These are phyloP conservation scores for Drosophila rufa DNA, from an alignment of 1,140 invertebrate species.

Conservation along the genomic window DNA sequence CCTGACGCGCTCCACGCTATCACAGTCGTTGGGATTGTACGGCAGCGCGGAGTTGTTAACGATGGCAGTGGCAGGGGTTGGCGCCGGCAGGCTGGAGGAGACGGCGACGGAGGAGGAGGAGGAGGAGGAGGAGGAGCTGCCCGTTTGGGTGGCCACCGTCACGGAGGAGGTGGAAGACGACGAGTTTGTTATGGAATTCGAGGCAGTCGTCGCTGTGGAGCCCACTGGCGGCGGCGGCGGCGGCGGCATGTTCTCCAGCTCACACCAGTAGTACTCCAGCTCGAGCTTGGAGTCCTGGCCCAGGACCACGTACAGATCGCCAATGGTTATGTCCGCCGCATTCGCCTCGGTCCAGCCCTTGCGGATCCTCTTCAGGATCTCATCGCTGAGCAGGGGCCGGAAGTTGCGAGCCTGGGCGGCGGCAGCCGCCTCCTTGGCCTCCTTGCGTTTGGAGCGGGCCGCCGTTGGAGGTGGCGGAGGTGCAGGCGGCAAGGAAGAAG, in stretches of 20 bases:
- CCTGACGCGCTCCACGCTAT: conserved; percentile 75
- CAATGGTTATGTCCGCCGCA: conserved; percentile 92
- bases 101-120: neutral
- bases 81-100: neutral
- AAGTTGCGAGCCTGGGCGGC: conserved; percentile 59
- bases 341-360: conserved; percentile 92
- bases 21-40: conserved; percentile 80
- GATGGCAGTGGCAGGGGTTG: neutral
- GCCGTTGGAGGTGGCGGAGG: conserved; percentile 3
- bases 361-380: conserved; percentile 87
- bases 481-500: neutral
- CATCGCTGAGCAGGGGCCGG: conserved; percentile 82
- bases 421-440: conserved; percentile 56
- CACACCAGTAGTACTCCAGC: conserved; percentile 93
- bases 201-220: neutral
- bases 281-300: conserved; percentile 92
- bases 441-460: conserved; percentile 58
- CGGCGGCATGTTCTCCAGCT: conserved; percentile 36
- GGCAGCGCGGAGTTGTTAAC: conserved; percentile 42
- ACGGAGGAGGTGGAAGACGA: neutral
- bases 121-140: neutral
- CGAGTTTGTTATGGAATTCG: conserved; percentile 1
- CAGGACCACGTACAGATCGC: conserved; percentile 96
- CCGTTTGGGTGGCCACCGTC: conserved; percentile 9
- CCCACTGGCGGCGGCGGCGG: conserved; percentile 15